phyloP scores from a whole-genome alignment of 35 echinoderm and acorn worm species.

The Diadema setosum region DNA sequence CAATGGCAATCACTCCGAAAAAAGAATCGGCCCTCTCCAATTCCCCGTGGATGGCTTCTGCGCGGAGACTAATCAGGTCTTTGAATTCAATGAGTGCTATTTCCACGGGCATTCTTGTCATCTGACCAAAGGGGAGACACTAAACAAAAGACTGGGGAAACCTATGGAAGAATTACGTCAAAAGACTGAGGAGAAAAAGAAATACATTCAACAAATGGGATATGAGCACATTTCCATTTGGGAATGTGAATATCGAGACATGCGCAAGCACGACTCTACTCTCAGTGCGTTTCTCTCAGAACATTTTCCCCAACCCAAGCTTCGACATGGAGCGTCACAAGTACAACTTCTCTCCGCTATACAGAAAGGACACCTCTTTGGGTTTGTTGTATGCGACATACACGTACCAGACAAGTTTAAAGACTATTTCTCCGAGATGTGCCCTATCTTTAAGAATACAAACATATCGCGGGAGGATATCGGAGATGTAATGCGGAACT shows the following conservation, averaged over 20 bases:
- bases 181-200: background rate
- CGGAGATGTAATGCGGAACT: conserved; percentile 38
- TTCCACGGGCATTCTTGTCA: conserved; percentile 7
- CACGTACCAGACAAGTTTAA: background rate
- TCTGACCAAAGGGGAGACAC: background rate
- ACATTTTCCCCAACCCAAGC: background rate
- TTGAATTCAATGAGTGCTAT: conserved; percentile 25
- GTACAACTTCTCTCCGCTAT: background rate
- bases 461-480: conserved; percentile 35
- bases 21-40: background rate
- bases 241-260: background rate
- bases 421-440: conserved; percentile 47
- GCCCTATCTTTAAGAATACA: conserved; percentile 59
- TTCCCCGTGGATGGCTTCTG: background rate
- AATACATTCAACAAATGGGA: background rate
- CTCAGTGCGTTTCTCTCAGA: background rate
- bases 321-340: background rate
- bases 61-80: background rate
- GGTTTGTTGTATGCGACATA: conserved; percentile 35
- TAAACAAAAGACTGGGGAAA: background rate
- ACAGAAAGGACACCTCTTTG: background rate
- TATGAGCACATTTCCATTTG: conserved; percentile 1
- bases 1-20: background rate
- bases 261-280: background rate
- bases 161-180: background rate